Percentiles rank a stretch among this genome's conserved stretches.
phyloP scores from a whole-genome alignment of 2,113 vertebrate species.

The Carassius carassius region DNA sequence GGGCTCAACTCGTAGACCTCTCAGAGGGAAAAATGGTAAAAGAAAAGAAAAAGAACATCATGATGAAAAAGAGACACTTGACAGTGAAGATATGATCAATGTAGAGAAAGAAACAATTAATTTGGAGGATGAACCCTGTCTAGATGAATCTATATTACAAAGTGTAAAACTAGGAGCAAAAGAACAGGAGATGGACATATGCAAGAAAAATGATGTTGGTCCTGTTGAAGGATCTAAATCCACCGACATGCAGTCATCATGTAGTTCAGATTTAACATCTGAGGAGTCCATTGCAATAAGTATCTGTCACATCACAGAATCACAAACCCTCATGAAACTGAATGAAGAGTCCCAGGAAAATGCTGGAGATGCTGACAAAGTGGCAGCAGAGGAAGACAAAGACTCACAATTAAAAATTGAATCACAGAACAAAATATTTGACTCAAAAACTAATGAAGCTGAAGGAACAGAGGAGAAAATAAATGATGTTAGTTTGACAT shows the following conservation, averaged over 20 bases:
- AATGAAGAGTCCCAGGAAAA: neutral
- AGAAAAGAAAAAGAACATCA: neutral
- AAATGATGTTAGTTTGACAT: neutral
- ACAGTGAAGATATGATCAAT: neutral
- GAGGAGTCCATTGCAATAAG: neutral
- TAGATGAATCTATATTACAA: neutral
- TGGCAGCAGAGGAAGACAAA: neutral
- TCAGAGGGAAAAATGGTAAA: neutral
- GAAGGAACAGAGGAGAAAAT: neutral
- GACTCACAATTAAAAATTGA: neutral
- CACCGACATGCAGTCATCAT: neutral
- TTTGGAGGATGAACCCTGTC: neutral
- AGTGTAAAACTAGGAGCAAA: neutral
- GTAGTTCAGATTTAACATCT: neutral
- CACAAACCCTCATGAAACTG: neutral
- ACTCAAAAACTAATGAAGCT: neutral
- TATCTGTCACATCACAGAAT: neutral
- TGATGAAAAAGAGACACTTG: neutral
- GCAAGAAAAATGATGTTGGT: neutral
- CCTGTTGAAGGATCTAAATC: neutral
- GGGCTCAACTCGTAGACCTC: conserved; percentile 21
- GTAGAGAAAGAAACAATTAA: neutral
- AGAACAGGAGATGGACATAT: neutral
- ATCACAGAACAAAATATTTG: neutral
- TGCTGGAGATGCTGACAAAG: neutral